Conservation (phyloP, 1,140 invertebrate genomes). For the Microplitis mediator region DNA sequence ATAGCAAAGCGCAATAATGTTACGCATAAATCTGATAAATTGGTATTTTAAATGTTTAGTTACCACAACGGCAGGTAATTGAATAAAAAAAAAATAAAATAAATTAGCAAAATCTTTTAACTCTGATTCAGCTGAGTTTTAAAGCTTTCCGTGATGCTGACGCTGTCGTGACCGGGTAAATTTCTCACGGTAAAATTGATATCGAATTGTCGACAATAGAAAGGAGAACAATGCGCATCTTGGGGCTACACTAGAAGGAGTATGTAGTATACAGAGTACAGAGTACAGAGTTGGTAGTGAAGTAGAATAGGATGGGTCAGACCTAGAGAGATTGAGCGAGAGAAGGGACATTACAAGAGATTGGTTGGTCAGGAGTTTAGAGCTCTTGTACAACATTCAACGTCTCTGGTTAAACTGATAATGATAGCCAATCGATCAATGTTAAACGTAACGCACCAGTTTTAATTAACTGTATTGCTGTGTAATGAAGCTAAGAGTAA, state of each 20-base stretch:
- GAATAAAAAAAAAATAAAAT: neutral
- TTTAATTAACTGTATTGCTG: neutral
- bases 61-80: neutral
- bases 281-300: neutral
- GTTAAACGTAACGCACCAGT: neutral
- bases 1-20: too few relatives aligned
- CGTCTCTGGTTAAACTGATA: neutral
- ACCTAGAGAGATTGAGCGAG: too few relatives aligned
- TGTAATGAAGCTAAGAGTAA: neutral
- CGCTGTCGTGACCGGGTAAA: conserved; percentile 3
- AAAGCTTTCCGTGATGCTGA: neutral
- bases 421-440: conserved; percentile 21
- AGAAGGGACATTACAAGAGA: neutral
- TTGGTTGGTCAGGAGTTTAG: neutral
- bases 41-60: neutral
- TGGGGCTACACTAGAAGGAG: neutral
- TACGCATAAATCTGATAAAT: too few relatives aligned
- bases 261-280: neutral
- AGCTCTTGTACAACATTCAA: too few relatives aligned
- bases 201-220: neutral
- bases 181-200: neutral
- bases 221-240: conserved; percentile 3
- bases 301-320: neutral
- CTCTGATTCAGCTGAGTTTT: neutral
- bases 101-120: neutral